Percentiles rank a stretch among this genome's conserved stretches.
These are phyloP conservation scores for Spisula subtruncata DNA, from an alignment of 2,888 invertebrate species.

Conservation along the genomic window DNA sequence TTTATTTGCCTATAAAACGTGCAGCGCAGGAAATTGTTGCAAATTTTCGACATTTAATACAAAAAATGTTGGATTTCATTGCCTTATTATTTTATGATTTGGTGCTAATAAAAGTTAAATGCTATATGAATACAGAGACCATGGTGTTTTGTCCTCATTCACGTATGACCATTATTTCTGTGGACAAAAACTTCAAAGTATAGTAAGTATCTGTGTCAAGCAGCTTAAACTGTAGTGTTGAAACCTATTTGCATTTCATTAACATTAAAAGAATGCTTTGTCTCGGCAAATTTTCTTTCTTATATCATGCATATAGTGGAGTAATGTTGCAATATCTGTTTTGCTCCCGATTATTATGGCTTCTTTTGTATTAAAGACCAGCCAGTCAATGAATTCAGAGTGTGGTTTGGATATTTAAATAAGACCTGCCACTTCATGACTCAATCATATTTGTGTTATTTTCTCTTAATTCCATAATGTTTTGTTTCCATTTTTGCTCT, in stretches of 20 bases:
- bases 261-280: background rate
- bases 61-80: slow-evolving; percentile 16
- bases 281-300: background rate
- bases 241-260: background rate
- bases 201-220: background rate
- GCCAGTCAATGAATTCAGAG: background rate
- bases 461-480: background rate
- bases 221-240: background rate
- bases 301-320: background rate
- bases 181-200: slow-evolving; percentile 21
- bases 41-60: slow-evolving; percentile 31
- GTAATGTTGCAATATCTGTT: background rate
- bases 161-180: background rate
- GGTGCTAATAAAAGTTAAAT: slow-evolving; percentile 18
- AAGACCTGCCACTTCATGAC: background rate
- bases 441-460: background rate
- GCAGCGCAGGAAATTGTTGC: slow-evolving; percentile 20
- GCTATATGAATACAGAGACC: background rate
- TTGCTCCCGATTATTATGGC: background rate
- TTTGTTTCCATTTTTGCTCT: background rate
- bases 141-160: background rate
- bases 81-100: slow-evolving; percentile 28
- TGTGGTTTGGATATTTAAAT: background rate
- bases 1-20: slow-evolving; percentile 21
- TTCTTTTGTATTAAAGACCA: background rate